phyloP scores from a whole-genome alignment of 1,140 invertebrate species.

The Chironomus striatipennis region DNA sequence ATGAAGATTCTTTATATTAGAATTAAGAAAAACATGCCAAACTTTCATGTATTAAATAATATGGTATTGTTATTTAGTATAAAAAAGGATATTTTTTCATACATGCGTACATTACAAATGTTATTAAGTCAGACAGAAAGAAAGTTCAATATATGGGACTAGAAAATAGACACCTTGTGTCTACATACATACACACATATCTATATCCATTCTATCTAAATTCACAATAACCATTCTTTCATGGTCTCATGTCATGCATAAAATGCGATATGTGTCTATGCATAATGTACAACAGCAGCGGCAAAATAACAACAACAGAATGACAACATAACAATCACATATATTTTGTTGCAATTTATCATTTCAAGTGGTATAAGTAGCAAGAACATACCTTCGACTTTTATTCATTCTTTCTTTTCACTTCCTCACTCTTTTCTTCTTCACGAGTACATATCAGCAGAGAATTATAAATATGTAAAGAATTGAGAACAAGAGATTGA shows the following conservation, averaged over 20 bases:
- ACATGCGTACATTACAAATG: background rate
- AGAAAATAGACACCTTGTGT: too few species aligned
- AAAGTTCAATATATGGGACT: background rate
- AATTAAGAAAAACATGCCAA: slow-evolving; percentile 1
- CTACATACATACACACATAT: too few species aligned
- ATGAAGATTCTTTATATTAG: background rate
- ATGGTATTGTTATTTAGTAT: background rate
- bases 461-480: too few species aligned
- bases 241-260: slow-evolving; percentile 4
- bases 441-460: too few species aligned
- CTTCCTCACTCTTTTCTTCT: too few species aligned
- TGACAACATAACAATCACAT: slow-evolving; percentile 8
- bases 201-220: too few species aligned
- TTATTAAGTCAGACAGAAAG: background rate
- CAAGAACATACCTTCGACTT: too few species aligned
- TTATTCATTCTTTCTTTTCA: too few species aligned
- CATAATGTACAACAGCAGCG: background rate
- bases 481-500: too few species aligned
- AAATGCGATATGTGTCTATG: slow-evolving; percentile 8
- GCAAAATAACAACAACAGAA: background rate
- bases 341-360: slow-evolving; percentile 9
- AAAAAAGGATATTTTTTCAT: background rate
- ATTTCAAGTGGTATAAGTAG: background rate
- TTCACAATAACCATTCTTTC: background rate
- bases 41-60: background rate